Conservation (phyloP, 2,888 invertebrate genomes). For the Athalia rosae region DNA sequence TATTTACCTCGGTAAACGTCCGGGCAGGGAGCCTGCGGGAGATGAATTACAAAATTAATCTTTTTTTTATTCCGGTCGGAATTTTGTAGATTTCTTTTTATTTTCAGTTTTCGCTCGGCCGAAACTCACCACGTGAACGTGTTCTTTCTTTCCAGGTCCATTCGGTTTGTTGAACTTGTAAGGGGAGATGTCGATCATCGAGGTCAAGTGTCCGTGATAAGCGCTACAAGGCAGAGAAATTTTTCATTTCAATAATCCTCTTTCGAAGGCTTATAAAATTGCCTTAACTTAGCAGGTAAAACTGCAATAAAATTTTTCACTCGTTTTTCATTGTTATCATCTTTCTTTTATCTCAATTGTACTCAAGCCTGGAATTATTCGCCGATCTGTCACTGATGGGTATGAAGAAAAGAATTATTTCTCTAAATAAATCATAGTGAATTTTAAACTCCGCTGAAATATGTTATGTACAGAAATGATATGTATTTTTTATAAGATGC, state of each 20-base stretch:
- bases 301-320: not conserved
- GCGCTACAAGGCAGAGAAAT: conserved; percentile 81
- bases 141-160: conserved; percentile 87
- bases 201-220: conserved; percentile 98
- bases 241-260: conserved; percentile 5
- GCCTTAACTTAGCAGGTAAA: conserved; percentile 8
- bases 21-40: conserved; percentile 88
- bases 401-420: conserved; percentile 19
- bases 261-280: conserved; percentile 2
- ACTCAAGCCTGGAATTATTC: conserved; percentile 27
- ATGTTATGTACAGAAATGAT: not conserved
- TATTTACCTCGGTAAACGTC: conserved; percentile 95
- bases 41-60: not conserved
- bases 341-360: not conserved
- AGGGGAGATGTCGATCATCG: conserved; percentile 97
- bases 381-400: conserved; percentile 1
- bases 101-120: conserved; percentile 28
- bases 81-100: not conserved
- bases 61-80: not conserved
- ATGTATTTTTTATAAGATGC: too few species aligned
- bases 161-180: conserved; percentile 97
- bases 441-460: conserved; percentile 32
- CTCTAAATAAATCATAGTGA: conserved; percentile 25
- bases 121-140: conserved; percentile 90
- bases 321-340: too few species aligned